These are phyloP conservation scores for Scaptomyza polygonia DNA, from an alignment of 2,888 invertebrate species.

Conservation along the genomic window DNA sequence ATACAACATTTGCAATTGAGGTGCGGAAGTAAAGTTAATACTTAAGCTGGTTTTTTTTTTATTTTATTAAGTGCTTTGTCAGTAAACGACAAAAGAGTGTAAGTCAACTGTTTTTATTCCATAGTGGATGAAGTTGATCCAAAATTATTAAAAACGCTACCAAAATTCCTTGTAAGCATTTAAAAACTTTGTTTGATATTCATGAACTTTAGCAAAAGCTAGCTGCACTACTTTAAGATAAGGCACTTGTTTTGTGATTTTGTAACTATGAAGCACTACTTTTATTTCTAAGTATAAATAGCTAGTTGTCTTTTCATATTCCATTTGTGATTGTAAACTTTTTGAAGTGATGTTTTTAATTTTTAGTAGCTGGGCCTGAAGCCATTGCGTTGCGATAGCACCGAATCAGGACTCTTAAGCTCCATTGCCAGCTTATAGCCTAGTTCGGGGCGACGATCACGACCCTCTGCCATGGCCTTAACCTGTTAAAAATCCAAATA, in stretches of 20 bases:
- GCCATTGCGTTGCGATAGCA: conserved; percentile 82
- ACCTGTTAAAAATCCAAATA: conserved; percentile 86
- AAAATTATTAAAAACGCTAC: conserved; percentile 16
- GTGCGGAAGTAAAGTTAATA: conserved; percentile 41
- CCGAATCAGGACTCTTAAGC: conserved; percentile 87
- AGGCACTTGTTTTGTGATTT: conserved; percentile 29
- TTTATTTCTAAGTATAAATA: conserved; percentile 30
- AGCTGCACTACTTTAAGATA: conserved; percentile 42
- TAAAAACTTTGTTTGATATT: conserved; percentile 6
- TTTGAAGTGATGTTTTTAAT: conserved; percentile 11
- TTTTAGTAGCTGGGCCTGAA: conserved; percentile 68
- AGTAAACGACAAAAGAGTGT: conserved; percentile 28
- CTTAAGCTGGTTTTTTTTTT: conserved; percentile 40
- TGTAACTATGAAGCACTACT: conserved; percentile 27
- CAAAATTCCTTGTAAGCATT: conserved; percentile 8
- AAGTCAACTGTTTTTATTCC: conserved; percentile 1
- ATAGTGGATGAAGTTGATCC: conserved; percentile 9
- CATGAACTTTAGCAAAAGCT: conserved; percentile 63
- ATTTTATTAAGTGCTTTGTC: conserved; percentile 11
- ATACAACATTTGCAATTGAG: conserved; percentile 61
- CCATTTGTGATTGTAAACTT: conserved; percentile 36
- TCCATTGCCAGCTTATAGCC: conserved; percentile 95
- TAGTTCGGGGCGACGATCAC: conserved; percentile 93
- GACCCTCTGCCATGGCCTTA: conserved; percentile 93
- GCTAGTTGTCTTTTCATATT: conserved; percentile 25